A percentile compares a stretch with the other conserved stretches of the same genome.
Evolutionary conservation across 2,888 invertebrate genomes (phyloP).

Genomic region (Deilephila elpenor): DNA sequence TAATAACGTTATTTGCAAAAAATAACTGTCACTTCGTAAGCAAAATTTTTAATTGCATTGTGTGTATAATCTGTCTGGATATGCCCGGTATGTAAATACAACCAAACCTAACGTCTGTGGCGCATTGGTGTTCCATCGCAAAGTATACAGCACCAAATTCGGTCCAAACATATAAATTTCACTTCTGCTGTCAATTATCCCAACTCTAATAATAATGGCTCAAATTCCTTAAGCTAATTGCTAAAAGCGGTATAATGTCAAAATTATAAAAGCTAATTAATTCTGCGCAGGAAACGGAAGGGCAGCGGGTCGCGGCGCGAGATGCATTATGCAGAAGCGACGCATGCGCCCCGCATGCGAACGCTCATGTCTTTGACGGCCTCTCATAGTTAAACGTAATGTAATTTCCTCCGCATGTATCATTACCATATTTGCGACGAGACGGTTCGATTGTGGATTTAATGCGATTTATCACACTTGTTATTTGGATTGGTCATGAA

Average conservation of each 20-base stretch:
- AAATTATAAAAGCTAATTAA: constrained; percentile 59
- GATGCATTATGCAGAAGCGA: constrained; percentile 76
- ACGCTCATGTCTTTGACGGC: constrained; percentile 38
- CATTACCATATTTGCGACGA: constrained; percentile 16
- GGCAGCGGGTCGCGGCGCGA: constrained; percentile 75
- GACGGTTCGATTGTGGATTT: neutral
- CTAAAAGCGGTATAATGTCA: neutral
- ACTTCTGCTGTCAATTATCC: too few relatives aligned
- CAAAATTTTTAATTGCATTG: too few relatives aligned
- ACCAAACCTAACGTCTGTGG: too few relatives aligned
- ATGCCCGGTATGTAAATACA: too few relatives aligned
- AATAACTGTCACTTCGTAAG: too few relatives aligned
- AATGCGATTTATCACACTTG: neutral
- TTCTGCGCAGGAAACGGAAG: constrained; percentile 76
- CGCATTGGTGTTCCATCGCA: too few relatives aligned
- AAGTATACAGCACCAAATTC: too few relatives aligned
- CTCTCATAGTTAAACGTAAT: constrained; percentile 18
- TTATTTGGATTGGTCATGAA: neutral
- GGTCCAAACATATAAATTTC: too few relatives aligned
- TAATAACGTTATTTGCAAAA: too few relatives aligned
- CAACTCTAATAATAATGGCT: neutral
- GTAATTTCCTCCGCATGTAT: constrained; percentile 15
- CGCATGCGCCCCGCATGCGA: constrained; percentile 66
- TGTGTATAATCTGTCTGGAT: too few relatives aligned
- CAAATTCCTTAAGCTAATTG: neutral